phyloP scores from a whole-genome alignment of 2,113 vertebrate species.

The Tragulus kanchil region DNA sequence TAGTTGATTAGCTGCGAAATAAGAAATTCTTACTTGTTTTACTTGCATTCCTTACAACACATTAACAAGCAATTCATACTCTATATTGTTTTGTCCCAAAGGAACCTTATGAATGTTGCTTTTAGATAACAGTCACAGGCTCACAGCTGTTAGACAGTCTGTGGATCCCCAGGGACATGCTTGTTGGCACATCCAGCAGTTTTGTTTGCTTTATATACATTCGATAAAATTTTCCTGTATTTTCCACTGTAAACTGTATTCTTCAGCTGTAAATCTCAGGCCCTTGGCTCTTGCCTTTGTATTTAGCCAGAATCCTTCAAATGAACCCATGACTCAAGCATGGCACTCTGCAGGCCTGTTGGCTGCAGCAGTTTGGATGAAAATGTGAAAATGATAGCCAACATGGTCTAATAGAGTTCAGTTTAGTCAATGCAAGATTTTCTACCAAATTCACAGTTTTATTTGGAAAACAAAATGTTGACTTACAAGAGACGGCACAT shows the following conservation, averaged over 20 bases:
- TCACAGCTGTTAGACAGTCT: conserved; percentile 56
- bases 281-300: neutral
- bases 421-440: neutral
- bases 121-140: conserved; percentile 66
- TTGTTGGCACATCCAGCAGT: conserved; percentile 64
- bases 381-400: conserved; percentile 22
- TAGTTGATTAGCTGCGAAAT: neutral
- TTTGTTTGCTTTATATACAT: conserved; percentile 55
- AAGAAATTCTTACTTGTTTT: conserved; percentile 52
- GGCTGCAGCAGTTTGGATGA: neutral
- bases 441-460: neutral
- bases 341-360: neutral
- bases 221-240: conserved; percentile 32
- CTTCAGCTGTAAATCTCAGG: too few species aligned
- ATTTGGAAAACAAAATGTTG: conserved; percentile 1
- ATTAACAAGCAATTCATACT: conserved; percentile 56
- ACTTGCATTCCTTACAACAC: neutral
- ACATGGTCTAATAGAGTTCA: neutral
- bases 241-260: conserved; percentile 19
- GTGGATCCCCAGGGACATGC: neutral
- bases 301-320: conserved; percentile 5
- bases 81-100: conserved; percentile 16
- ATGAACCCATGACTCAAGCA: neutral
- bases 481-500: neutral
- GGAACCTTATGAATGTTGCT: conserved; percentile 56